Base-by-base conservation (phyloP, 2,888 invertebrate genomes). In the Gerris lacustris region DNA sequence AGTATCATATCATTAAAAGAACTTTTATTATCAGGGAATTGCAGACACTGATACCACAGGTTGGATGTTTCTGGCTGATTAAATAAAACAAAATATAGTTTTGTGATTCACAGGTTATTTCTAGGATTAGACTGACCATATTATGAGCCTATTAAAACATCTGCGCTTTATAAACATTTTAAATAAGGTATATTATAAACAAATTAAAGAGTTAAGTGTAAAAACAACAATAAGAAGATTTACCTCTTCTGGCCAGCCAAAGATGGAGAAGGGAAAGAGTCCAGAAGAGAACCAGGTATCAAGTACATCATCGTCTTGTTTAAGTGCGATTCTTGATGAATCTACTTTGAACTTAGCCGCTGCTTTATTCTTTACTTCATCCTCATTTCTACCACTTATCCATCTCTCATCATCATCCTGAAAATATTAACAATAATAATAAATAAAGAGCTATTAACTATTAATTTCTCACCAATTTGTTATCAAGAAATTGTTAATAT, bases 251-350 rank as follows among this genome's bases (percentile, higher is more conserved):
- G 98, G 98, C 99, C 99, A 99, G 9, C 96, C 98, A 79, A 98
- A 93, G 63, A 94, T 88, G 0, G 97, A 91, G 82, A 99, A 98
- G 0, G 99, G 96, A 80, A 97, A 95, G 64, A 99, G 84, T 0
- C 90, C 97, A 0, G 98, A 93, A 0, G 97, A 97, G 83, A 99
- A 99, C 99, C 99, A 99, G 0, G 99, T 99, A 80, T 99, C 99
- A 73, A 99, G 82, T 0, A 99, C 99, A 82, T 99, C 99, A 66
- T 94, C 92, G 79, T 99, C 98, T 80, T 92, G 88, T 68, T 82
- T 80, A 9, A 92, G 81, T 44, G 79, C 79, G 72, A 89, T 83
- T 75, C 84, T 81, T 4, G 85, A 81, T 0, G 83, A 78, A 0
- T 84, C 80, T 5, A 86, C 84, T 9, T 82, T 81, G 78, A 90